Evolutionary conservation across 1,140 invertebrate genomes (phyloP).

Genomic region (Magallana angulata): DNA sequence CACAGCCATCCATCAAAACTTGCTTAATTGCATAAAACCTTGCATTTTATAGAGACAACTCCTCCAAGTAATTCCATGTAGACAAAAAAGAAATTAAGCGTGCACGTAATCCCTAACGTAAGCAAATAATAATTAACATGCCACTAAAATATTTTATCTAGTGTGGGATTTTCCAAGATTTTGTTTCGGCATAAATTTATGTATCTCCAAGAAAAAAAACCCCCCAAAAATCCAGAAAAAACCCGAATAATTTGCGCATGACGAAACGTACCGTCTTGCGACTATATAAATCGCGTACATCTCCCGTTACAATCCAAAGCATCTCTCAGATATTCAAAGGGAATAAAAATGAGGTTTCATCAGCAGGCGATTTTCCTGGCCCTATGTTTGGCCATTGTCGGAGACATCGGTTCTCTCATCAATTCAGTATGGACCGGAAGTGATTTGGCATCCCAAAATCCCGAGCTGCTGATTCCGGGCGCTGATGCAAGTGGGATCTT

Average conservation of each 20-base stretch:
- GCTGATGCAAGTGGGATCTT: neutral
- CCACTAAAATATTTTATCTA: too few relatives aligned
- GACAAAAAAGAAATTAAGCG: too few relatives aligned
- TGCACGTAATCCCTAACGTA: too few relatives aligned
- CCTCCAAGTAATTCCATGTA: too few relatives aligned
- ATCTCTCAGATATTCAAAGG: neutral
- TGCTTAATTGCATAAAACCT: too few relatives aligned
- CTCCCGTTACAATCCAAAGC: too few relatives aligned
- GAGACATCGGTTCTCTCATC: neutral
- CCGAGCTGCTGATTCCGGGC: neutral
- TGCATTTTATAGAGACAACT: too few relatives aligned
- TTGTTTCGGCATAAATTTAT: neutral
- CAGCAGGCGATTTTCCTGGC: neutral
- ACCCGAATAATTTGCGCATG: neutral
- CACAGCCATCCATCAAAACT: too few relatives aligned
- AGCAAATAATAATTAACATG: too few relatives aligned
- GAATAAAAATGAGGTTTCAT: neutral
- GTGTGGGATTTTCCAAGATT: too few relatives aligned
- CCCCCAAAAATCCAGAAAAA: too few relatives aligned
- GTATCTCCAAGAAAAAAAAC: neutral
- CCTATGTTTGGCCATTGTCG: neutral
- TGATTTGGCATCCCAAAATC: neutral
- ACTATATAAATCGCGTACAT: neutral
- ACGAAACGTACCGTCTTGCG: neutral
- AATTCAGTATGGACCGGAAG: neutral